Evolutionary conservation across 2,888 invertebrate genomes (phyloP), one percentile per base, ranked within the genome.

Genomic region (Pomacea canaliculata): DNA sequence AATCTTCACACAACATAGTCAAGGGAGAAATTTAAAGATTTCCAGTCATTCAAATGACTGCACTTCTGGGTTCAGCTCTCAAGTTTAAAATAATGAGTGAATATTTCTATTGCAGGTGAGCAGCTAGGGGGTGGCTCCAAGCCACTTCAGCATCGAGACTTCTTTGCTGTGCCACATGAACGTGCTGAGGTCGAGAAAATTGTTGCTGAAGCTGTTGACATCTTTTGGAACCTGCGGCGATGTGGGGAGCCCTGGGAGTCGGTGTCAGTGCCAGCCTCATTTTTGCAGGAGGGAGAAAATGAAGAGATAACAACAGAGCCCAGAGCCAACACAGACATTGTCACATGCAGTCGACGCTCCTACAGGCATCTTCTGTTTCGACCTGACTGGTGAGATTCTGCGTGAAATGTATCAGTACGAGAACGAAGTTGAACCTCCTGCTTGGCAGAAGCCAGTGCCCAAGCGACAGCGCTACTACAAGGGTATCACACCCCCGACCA

Each of bases 371-470:
- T 91, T 71, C 74, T 91, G 71, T 91, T 90, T 81, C n/a, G 90
- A 90, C 76, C 82, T 91, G 71, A 85, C 89, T 12, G 88, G 89
- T 56, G 90, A 91, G 76, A 85, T 90, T 56, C 84, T 91, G 49
- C 76, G 82, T n/a, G 90, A 90, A 51, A 85, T 90, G 70, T 90
- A 90, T 78, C 83, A 83, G 74, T 85, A 85, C 51, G 88, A 89
- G 59, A 79, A 85, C 37, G 86, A 80, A 71, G 18, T 66, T 7
- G 78, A 78, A 7, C 91, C 91, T 1, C 92, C 93, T 0, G 92
- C 92, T 16, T 94, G 93, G 93, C 90, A 92, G 79, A 91, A 91
- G 80, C 91, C 91, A 67, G 91, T 87, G 77, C 84, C 80, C 70
- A 82, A 80, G 80, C 83, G 83, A 23, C 84, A 83, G 72, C 85